Evolutionary conservation across 2,113 vertebrate genomes (phyloP).

Genomic region (Dipodomys merriami): DNA sequence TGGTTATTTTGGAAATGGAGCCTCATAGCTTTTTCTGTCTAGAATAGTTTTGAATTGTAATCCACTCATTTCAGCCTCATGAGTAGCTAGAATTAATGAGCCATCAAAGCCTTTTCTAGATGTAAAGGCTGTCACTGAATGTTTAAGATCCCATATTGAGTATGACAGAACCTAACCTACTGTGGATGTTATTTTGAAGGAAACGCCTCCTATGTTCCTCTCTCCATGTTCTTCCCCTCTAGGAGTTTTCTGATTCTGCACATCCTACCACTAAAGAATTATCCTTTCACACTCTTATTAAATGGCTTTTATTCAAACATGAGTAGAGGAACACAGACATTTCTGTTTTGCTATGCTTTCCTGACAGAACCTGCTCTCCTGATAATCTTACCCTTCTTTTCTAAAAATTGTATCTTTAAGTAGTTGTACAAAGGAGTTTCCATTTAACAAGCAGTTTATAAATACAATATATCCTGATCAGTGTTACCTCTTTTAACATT

Average conservation of each 20-base stretch:
- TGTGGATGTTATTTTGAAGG: background rate
- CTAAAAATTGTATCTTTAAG: too few relatives aligned
- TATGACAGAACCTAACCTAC: background rate
- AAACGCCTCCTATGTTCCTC: background rate
- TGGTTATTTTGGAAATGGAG: too few relatives aligned
- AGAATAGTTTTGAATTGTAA: too few relatives aligned
- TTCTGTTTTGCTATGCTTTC: background rate
- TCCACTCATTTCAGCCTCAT: too few relatives aligned
- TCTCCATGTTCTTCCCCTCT: background rate
- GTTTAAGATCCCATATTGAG: rapidly evolving
- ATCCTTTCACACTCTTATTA: background rate
- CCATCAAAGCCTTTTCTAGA: background rate
- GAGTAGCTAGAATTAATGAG: too few relatives aligned
- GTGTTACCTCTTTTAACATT: too few relatives aligned
- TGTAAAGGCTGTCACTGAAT: background rate
- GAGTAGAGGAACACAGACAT: background rate
- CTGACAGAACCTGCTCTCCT: background rate
- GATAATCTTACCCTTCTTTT: background rate
- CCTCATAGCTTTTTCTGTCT: too few relatives aligned
- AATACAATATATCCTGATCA: too few relatives aligned
- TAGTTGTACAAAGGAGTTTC: too few relatives aligned
- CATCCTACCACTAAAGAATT: background rate
- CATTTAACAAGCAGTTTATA: too few relatives aligned
- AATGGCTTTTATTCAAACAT: background rate
- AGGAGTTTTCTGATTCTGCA: background rate